Conservation (phyloP, 2,888 invertebrate species). For the Cataglyphis livida region DNA sequence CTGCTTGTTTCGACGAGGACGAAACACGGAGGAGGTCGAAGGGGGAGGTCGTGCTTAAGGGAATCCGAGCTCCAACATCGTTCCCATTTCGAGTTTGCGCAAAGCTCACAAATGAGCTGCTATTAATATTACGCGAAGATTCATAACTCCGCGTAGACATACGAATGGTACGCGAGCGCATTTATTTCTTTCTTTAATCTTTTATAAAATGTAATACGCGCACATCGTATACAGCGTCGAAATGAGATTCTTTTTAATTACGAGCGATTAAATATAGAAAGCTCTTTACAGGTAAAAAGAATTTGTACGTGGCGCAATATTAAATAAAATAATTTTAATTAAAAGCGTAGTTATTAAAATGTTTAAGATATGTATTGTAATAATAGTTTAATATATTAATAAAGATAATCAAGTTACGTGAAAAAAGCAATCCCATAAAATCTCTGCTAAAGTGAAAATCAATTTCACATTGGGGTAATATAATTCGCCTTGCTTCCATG, state of each 20-base stretch:
- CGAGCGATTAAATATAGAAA: neutral
- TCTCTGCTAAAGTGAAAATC: conserved; percentile 20
- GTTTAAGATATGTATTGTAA: neutral
- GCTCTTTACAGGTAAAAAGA: neutral
- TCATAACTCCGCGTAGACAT: conserved; percentile 31
- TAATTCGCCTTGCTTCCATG: conserved; percentile 32
- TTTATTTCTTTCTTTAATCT: conserved; percentile 37
- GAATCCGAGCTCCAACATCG: conserved; percentile 29
- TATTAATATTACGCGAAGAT: conserved; percentile 65
- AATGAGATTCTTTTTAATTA: conserved; percentile 1
- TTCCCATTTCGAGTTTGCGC: conserved; percentile 52
- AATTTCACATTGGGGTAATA: conserved; percentile 19
- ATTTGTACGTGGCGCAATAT: neutral
- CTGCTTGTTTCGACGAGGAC: conserved; percentile 58
- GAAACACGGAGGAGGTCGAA: conserved; percentile 46
- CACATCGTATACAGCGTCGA: neutral
- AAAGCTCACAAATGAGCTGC: conserved; percentile 67
- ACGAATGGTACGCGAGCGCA: conserved; percentile 9
- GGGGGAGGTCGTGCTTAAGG: conserved; percentile 52
- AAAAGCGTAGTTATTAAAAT: neutral
- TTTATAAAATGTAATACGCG: neutral
- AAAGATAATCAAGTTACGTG: neutral
- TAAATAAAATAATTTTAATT: neutral
- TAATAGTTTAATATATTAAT: neutral
- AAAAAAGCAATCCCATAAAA: neutral